A percentile compares a stretch with the other conserved stretches of the same genome.
These are phyloP conservation scores for Trichechus manatus DNA, from an alignment of 2,113 vertebrate genomes.

Conservation along the genomic window DNA sequence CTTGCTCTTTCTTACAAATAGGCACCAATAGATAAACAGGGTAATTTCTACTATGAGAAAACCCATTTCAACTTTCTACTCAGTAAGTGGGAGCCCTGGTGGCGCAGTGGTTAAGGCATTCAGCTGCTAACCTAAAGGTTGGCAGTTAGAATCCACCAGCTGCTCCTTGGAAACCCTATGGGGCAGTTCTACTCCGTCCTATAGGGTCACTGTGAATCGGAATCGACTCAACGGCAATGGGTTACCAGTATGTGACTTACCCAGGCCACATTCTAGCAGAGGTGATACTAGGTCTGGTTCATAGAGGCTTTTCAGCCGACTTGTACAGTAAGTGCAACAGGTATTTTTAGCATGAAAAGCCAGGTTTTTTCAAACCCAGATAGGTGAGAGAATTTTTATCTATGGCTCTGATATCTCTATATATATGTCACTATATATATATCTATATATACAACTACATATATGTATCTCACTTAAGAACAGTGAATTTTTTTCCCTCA, in stretches of 20 bases:
- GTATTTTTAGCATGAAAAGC: conserved; percentile 6
- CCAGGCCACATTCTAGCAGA: background rate
- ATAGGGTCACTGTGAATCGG: too few species aligned
- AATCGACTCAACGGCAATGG: too few species aligned
- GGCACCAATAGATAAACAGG: background rate
- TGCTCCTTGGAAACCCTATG: too few species aligned
- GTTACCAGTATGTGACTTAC: background rate
- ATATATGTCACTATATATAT: background rate
- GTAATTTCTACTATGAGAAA: conserved; percentile 30
- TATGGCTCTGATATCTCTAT: background rate
- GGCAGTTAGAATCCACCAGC: too few species aligned
- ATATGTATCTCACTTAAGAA: background rate
- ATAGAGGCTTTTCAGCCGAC: background rate
- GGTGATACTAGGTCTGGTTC: background rate
- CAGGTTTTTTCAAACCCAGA: conserved; percentile 39
- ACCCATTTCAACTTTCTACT: conserved; percentile 32
- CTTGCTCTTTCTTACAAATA: background rate
- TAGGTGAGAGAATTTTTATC: conserved; percentile 32
- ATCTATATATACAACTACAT: background rate
- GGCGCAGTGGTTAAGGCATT: too few species aligned
- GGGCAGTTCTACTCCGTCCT: too few species aligned
- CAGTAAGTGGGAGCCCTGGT: background rate
- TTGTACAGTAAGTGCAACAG: conserved; percentile 5
- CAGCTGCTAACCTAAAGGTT: too few species aligned
- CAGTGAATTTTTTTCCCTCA: background rate